These are phyloP conservation scores for Caloenas nicobarica DNA, from an alignment of 2,113 vertebrate species.

Conservation along the genomic window DNA sequence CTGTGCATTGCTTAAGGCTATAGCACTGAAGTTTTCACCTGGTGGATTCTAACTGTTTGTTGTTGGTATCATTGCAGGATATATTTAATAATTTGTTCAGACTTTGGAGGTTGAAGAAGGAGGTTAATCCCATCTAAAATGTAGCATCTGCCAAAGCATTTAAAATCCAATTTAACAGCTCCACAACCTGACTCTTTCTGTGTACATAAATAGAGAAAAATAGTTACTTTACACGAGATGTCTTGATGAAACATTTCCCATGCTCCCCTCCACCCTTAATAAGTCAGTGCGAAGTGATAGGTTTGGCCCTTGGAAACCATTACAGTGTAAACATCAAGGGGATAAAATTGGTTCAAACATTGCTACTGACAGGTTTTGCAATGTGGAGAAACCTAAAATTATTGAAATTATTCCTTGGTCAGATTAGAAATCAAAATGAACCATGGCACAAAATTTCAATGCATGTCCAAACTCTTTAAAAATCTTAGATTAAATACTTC, in stretches of 20 bases:
- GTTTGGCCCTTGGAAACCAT: conserved; percentile 45
- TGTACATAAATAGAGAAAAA: conserved; percentile 45
- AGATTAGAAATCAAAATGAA: not conserved
- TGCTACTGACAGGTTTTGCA: conserved; percentile 39
- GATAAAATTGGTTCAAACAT: conserved; percentile 53
- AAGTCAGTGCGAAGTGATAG: conserved; percentile 45
- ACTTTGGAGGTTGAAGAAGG: conserved; percentile 38
- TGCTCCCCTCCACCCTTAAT: not conserved
- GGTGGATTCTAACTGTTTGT: conserved; percentile 12
- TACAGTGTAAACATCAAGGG: conserved; percentile 15
- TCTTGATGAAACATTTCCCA: conserved; percentile 64
- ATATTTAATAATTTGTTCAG: conserved; percentile 36
- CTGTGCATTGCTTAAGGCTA: not conserved
- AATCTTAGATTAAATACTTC: not conserved
- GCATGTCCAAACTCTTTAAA: not conserved
- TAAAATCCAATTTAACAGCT: conserved; percentile 62
- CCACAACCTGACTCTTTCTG: conserved; percentile 36
- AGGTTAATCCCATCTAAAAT: conserved; percentile 69
- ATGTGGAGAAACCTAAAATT: conserved; percentile 30
- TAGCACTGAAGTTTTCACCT: not conserved
- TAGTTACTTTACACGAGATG: conserved; percentile 23
- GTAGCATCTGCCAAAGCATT: conserved; percentile 59
- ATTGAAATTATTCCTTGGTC: conserved; percentile 41
- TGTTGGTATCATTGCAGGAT: not conserved
- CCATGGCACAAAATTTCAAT: not conserved